Conservation (phyloP, 2,888 invertebrate genomes). For the Metopia argyrocephala region DNA sequence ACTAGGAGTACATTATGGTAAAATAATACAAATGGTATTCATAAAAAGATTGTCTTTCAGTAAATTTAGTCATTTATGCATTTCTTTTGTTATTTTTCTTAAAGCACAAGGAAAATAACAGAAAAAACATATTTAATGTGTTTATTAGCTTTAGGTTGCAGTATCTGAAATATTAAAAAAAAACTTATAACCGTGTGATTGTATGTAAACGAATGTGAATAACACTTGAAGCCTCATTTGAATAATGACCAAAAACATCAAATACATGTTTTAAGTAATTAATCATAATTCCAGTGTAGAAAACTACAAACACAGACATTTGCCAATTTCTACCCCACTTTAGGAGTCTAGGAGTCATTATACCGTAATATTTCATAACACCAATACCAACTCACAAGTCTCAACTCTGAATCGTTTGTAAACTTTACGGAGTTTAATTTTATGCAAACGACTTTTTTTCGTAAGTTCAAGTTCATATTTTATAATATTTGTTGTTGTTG, state of each 20-base stretch:
- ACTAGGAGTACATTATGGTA: background rate
- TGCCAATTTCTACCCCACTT: background rate
- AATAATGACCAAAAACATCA: constrained; percentile 61
- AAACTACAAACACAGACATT: constrained; percentile 15
- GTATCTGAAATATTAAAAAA: background rate
- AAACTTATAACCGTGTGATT: background rate
- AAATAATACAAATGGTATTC: background rate
- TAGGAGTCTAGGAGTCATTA: background rate
- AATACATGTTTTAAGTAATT: constrained; percentile 54
- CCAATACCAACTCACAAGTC: background rate
- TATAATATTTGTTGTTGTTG: constrained; percentile 9
- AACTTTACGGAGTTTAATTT: no score
- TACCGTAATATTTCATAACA: background rate
- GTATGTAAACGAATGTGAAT: background rate
- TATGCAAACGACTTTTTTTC: no score
- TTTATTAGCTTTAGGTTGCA: background rate
- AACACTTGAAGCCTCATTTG: constrained; percentile 49
- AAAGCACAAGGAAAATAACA: background rate
- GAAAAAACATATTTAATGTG: background rate
- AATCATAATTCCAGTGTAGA: constrained; percentile 48
- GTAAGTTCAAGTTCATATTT: constrained; percentile 34
- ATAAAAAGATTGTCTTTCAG: background rate
- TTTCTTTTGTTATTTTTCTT: background rate
- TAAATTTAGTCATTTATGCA: background rate
- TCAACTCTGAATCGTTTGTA: no score